A percentile compares a stretch with the other conserved stretches of the same genome.
Evolutionary conservation across 2,113 vertebrate genomes (phyloP).

Genomic region (Zosterops borbonicus): DNA sequence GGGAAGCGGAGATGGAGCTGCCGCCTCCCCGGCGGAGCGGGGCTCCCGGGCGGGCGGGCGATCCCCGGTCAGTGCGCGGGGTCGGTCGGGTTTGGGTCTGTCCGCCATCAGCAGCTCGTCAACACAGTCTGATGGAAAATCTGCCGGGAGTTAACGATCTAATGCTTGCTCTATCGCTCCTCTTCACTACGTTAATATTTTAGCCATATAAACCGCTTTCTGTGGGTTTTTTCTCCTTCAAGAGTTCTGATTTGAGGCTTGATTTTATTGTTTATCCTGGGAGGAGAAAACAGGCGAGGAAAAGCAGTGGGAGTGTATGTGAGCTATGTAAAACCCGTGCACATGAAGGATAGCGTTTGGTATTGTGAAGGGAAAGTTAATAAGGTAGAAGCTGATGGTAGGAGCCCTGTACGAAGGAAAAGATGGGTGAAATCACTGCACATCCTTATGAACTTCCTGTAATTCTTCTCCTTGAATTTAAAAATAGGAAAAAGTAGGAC

Average conservation of each 20-base stretch:
- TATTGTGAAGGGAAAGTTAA: no score
- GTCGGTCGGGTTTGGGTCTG: neutral
- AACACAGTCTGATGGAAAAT: neutral
- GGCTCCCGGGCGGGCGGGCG: neutral
- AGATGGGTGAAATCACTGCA: neutral
- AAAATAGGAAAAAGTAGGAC: neutral
- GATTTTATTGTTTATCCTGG: neutral
- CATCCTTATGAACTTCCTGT: neutral
- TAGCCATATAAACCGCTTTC: rapidly evolving
- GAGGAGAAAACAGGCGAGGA: neutral
- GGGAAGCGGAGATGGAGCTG: neutral
- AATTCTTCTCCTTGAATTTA: neutral
- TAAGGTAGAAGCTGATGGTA: neutral
- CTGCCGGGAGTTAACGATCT: neutral
- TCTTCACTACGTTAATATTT: rapidly evolving
- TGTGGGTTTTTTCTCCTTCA: neutral
- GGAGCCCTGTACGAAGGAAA: neutral
- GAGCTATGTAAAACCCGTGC: rapidly evolving
- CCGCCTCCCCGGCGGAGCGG: neutral
- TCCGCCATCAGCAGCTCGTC: rapidly evolving
- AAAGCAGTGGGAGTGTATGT: rapidly evolving
- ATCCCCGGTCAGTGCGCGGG: no score
- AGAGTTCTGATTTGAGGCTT: neutral
- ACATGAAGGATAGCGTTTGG: rapidly evolving
- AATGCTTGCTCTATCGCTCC: rapidly evolving